Evolutionary conservation across 1,140 invertebrate species (phyloP).

Genomic region (Acromyrmex echinatior): DNA sequence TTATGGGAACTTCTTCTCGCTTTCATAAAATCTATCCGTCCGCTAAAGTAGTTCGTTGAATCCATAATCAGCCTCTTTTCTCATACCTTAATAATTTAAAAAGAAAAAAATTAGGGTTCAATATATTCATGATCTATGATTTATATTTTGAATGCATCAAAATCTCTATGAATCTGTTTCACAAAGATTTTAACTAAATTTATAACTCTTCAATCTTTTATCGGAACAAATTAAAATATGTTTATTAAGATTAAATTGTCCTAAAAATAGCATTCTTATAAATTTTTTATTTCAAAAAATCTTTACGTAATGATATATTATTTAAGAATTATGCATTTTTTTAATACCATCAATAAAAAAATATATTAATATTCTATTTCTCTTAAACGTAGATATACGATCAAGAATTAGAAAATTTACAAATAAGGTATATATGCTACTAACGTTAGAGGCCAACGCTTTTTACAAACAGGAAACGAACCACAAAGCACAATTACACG

Average conservation of each 20-base stretch:
- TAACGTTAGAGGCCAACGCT: slow-evolving; percentile 48
- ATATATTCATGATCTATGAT: not conserved
- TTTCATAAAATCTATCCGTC: slow-evolving; percentile 72
- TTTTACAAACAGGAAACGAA: slow-evolving; percentile 35
- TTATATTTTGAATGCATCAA: not conserved
- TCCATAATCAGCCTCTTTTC: not conserved
- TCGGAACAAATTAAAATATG: slow-evolving; percentile 8
- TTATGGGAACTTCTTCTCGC: slow-evolving; percentile 65
- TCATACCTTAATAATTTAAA: slow-evolving; percentile 1
- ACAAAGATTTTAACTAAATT: slow-evolving; percentile 1
- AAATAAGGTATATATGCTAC: slow-evolving; percentile 6
- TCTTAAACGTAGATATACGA: not conserved
- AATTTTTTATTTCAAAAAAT: not conserved
- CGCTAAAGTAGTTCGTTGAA: slow-evolving; percentile 50
- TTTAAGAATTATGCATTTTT: not conserved
- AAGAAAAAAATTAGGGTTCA: not conserved
- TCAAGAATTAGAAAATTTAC: slow-evolving; percentile 11
- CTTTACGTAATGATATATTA: not conserved
- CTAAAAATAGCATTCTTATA: not conserved
- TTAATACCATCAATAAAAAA: not conserved
- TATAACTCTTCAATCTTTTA: not conserved
- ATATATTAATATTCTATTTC: not conserved
- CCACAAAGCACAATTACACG: not conserved
- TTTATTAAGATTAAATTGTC: not conserved
- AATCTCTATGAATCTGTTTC: not conserved